phyloP scores from a whole-genome alignment of 2,888 invertebrate genomes.

The Ectemnius cavifrons region DNA sequence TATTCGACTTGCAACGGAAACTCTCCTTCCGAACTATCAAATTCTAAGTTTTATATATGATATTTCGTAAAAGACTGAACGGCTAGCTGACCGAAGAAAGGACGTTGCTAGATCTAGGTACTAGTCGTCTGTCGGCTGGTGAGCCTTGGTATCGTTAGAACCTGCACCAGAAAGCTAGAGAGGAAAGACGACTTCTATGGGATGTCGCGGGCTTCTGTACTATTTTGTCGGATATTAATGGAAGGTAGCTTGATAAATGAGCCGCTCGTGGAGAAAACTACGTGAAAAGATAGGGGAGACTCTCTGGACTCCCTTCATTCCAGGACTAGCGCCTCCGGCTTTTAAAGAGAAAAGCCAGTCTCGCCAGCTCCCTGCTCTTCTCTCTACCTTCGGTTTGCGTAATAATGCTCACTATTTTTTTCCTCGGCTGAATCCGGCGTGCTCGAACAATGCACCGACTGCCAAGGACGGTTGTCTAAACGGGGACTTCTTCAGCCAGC shows the following conservation, averaged over 20 bases:
- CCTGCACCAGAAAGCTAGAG: not conserved
- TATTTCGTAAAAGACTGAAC: too few species aligned
- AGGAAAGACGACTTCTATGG: slow-evolving; percentile 58
- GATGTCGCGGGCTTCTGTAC: slow-evolving; percentile 63
- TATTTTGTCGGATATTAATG: slow-evolving; percentile 71
- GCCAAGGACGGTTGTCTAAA: too few species aligned
- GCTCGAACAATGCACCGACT: too few species aligned
- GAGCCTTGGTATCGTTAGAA: not conserved
- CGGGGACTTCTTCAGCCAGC: too few species aligned
- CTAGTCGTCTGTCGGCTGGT: not conserved
- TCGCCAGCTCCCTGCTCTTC: slow-evolving; percentile 3
- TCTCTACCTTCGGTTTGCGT: slow-evolving; percentile 4
- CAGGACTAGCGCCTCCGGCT: slow-evolving; percentile 47
- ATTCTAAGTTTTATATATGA: too few species aligned
- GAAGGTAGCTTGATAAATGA: slow-evolving; percentile 68
- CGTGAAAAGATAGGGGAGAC: slow-evolving; percentile 61
- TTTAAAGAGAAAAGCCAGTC: slow-evolving; percentile 60
- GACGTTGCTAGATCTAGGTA: too few species aligned
- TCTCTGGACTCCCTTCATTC: slow-evolving; percentile 39
- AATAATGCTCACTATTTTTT: slow-evolving; percentile 6
- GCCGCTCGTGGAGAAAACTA: slow-evolving; percentile 53
- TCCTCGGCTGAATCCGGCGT: not conserved
- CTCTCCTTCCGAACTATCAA: too few species aligned
- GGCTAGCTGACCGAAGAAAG: too few species aligned
- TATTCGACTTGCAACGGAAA: too few species aligned